Evolutionary conservation across 2,797 vertebrate species (phyloP).

Genomic region (Danio kyathit): DNA sequence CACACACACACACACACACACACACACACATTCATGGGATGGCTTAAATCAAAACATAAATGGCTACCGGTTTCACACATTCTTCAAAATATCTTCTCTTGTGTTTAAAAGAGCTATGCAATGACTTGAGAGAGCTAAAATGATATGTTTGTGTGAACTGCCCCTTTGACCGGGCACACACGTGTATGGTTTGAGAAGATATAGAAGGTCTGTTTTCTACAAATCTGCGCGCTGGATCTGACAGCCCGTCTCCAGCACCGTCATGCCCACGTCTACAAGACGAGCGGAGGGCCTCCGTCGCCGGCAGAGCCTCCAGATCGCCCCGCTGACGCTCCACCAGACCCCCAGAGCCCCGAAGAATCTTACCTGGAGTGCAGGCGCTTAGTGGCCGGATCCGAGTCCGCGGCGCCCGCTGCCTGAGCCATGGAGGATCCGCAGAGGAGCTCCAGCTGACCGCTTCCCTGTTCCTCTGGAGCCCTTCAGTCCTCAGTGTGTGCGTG

Average conservation of each 20-base stretch:
- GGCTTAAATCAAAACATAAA: too few species aligned
- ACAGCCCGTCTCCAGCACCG: constrained; percentile 2
- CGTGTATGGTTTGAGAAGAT: too few species aligned
- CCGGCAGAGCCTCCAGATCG: neutral
- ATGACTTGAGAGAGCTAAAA: too few species aligned
- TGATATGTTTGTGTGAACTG: too few species aligned
- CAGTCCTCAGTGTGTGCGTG: constrained; percentile 10
- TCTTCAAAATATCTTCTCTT: too few species aligned
- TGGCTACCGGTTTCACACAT: too few species aligned
- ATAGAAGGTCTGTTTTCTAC: too few species aligned
- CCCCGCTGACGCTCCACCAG: neutral
- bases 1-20: too few species aligned
- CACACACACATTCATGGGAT: too few species aligned
- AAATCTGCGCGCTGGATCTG: neutral
- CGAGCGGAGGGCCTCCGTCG: constrained; percentile 5
- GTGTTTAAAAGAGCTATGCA: too few species aligned
- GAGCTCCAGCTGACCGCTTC: constrained; percentile 58
- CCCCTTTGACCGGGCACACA: too few species aligned
- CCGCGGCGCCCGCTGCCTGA: constrained; percentile 77
- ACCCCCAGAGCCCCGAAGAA: neutral
- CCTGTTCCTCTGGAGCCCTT: constrained; percentile 48
- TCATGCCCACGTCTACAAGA: constrained; percentile 32
- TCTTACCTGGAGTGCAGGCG: constrained; percentile 84
- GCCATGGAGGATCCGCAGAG: constrained; percentile 74
- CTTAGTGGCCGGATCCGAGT: constrained; percentile 80